These are phyloP conservation scores for Zosterops hypoxanthus DNA, from an alignment of 2,113 vertebrate species.

Conservation along the genomic window DNA sequence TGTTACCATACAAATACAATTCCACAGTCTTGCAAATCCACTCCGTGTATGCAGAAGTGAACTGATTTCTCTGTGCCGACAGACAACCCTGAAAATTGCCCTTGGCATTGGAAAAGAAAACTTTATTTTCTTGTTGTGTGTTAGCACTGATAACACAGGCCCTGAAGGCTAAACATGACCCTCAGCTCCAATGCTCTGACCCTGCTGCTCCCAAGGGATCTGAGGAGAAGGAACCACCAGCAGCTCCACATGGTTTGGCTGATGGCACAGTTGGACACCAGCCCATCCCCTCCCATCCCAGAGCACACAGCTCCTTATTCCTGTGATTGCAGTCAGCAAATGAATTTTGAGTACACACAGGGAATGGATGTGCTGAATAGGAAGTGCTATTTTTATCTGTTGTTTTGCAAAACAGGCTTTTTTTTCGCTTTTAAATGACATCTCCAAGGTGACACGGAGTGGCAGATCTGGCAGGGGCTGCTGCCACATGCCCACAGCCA, in stretches of 20 bases:
- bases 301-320: neutral
- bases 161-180: neutral
- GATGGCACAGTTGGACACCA: fast-evolving
- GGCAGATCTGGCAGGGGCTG: neutral
- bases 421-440: neutral
- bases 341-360: fast-evolving
- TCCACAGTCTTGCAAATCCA: neutral
- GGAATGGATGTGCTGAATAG: slow-evolving; percentile 9
- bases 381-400: slow-evolving; percentile 24
- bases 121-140: neutral
- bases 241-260: neutral
- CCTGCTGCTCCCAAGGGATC: neutral
- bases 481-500: neutral
- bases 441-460: neutral
- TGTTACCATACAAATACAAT: neutral
- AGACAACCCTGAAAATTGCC: neutral
- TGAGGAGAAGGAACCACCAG: neutral
- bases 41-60: neutral
- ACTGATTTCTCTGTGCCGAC: neutral
- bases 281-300: neutral
- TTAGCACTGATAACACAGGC: neutral
- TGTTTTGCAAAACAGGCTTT: neutral
- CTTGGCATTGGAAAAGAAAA: neutral
- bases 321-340: neutral
- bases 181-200: fast-evolving